Percentiles rank a stretch among this genome's conserved stretches.
These are phyloP conservation scores for Panurus biarmicus DNA, from an alignment of 2,113 vertebrate species.

Conservation along the genomic window DNA sequence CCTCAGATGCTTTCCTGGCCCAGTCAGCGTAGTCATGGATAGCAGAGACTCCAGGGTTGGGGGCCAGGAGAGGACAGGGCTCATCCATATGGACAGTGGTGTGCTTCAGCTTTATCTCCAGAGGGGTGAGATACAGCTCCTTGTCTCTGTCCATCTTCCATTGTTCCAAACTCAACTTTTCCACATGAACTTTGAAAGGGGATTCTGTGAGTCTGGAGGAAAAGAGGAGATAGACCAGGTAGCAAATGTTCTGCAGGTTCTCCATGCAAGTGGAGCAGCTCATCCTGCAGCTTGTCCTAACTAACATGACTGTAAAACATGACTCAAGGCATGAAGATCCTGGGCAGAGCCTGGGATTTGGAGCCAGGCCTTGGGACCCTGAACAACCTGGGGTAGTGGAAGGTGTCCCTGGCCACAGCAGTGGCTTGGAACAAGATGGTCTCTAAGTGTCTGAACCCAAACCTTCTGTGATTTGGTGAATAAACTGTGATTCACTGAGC, in stretches of 20 bases:
- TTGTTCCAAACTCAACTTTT: slow-evolving; percentile 78
- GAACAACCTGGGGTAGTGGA: not conserved
- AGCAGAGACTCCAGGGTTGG: slow-evolving; percentile 77
- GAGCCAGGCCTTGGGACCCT: not conserved
- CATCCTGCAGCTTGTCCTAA: not conserved
- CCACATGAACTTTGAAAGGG: slow-evolving; percentile 85
- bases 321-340: not conserved
- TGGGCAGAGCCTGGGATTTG: too few relatives aligned
- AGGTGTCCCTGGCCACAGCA: not conserved
- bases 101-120: slow-evolving; percentile 88
- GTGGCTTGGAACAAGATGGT: not conserved
- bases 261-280: not conserved
- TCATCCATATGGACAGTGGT: slow-evolving; percentile 77
- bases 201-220: slow-evolving; percentile 78
- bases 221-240: not conserved
- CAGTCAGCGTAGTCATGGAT: slow-evolving; percentile 88
- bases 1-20: slow-evolving; percentile 64
- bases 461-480: not conserved
- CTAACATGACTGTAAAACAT: accelerated
- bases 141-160: slow-evolving; percentile 55
- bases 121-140: slow-evolving; percentile 74
- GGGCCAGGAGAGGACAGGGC: slow-evolving; percentile 77
- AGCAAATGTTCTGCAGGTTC: not conserved
- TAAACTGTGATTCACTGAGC: not conserved
- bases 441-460: not conserved